Evolutionary conservation across 2,113 vertebrate genomes (phyloP), one percentile per base, ranked within the genome.

Genomic region (Motacilla alba): DNA sequence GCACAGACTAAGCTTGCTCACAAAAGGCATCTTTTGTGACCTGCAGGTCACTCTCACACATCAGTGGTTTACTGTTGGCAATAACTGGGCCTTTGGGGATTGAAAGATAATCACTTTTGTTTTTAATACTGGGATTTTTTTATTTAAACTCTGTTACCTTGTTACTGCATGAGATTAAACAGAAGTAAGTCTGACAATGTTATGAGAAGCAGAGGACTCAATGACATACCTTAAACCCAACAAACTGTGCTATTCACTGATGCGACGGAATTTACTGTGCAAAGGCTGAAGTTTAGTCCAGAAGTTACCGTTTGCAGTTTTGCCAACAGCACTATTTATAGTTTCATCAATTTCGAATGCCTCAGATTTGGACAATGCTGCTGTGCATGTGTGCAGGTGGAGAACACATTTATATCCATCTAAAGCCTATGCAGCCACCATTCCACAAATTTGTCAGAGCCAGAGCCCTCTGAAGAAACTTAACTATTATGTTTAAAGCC

Each of bases 291-390:
- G 82, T 91, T 96, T 86, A 83, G 84, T 94, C 89, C 92, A 96
- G 95, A 97, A 95, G 93, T 97, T 96, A 97, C 96, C 92, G 95
- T 93, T 97, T 97, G 95, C 97, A 96, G 83, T 81, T 97, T 94
- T 97, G 94, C 92, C 97, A 97, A 86, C 76, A 92, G 59, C 53
- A 81, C 89, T 96, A 94, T 96, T 94, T 97, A 96, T 95, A 97
- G 92, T 92, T 95, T 94, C 90, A 95, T 91, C 92, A 92, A n/a
- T 87, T 78, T 97, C 82, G 94, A 95, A 96, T 96, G 87, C 94
- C 91, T 94, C 90, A 89, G 90, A 93, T 87, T 87, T 93, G 87
- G 87, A 94, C 70, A 95, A 85, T 74, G 82, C 94, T 96, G 91
- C 81, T 94, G 75, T 96, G 84, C 94, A 78, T 86, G 68, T 93